A percentile compares a stretch with the other conserved stretches of the same genome.
These are phyloP conservation scores for Hemibagrus guttatus DNA, from an alignment of 2,797 vertebrate species.

Conservation along the genomic window DNA sequence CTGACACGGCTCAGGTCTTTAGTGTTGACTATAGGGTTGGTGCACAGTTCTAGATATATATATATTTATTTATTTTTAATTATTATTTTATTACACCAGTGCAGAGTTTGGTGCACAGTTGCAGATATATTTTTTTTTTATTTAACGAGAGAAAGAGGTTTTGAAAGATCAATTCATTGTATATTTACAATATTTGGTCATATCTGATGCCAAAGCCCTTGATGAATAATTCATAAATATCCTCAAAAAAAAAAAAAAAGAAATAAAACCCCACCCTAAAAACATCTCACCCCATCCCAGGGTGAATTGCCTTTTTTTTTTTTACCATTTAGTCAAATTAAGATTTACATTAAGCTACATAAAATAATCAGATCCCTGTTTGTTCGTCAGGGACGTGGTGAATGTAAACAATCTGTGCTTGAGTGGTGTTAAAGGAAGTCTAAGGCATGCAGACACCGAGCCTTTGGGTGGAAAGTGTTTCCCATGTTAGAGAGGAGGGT, in stretches of 20 bases:
- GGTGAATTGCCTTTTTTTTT: background rate
- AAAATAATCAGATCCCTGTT: background rate
- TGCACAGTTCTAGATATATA: background rate
- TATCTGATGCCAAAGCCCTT: conserved; percentile 25
- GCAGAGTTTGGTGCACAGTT: no score
- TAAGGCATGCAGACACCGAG: background rate
- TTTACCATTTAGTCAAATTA: background rate
- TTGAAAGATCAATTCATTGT: background rate
- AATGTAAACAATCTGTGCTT: background rate
- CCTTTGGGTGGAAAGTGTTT: background rate
- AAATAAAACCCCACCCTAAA: background rate
- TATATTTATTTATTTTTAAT: background rate
- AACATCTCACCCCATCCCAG: background rate
- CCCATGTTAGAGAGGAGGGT: background rate
- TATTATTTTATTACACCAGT: background rate
- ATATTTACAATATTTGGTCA: background rate
- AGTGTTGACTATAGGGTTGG: background rate
- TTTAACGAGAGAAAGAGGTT: background rate
- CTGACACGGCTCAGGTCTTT: background rate
- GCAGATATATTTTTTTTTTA: no score
- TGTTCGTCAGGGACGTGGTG: background rate
- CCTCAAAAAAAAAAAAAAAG: background rate
- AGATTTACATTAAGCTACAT: conserved; percentile 33
- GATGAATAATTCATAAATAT: conserved; percentile 26
- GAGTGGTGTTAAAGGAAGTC: conserved; percentile 10